Evolutionary conservation across 2,888 invertebrate genomes (phyloP).

Genomic region (Drosophila mayaguana): DNA sequence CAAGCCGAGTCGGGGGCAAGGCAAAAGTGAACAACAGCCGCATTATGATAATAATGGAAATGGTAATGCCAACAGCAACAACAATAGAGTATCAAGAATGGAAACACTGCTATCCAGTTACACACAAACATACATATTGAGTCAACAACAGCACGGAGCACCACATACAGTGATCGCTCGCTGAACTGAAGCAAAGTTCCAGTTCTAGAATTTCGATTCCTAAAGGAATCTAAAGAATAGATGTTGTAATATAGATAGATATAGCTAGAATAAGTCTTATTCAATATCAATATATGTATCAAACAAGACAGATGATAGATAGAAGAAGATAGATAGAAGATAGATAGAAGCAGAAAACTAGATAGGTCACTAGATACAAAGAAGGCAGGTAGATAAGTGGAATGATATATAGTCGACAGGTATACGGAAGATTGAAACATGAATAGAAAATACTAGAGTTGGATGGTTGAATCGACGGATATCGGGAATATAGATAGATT

Average conservation of each 20-base stretch:
- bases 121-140: slow-evolving; percentile 2
- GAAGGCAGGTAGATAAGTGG: no score
- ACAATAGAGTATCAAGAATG: slow-evolving; percentile 31
- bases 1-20: slow-evolving; percentile 54
- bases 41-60: slow-evolving; percentile 77
- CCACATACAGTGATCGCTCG: slow-evolving; percentile 15
- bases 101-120: slow-evolving; percentile 49
- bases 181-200: not conserved
- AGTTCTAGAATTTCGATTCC: not conserved
- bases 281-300: no score
- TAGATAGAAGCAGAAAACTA: not conserved
- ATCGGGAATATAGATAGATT: no score
- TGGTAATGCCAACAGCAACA: slow-evolving; percentile 53
- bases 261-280: no score
- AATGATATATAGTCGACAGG: no score
- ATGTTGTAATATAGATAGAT: not conserved
- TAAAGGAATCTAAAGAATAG: not conserved
- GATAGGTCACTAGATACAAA: not conserved
- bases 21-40: slow-evolving; percentile 55
- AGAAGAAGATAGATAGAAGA: not conserved
- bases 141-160: slow-evolving; percentile 1
- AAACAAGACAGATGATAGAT: not conserved
- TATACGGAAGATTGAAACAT: no score
- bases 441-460: not conserved
- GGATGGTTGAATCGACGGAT: no score